These are phyloP conservation scores for Drosophila azteca DNA, from an alignment of 1,140 invertebrate genomes.

Conservation along the genomic window DNA sequence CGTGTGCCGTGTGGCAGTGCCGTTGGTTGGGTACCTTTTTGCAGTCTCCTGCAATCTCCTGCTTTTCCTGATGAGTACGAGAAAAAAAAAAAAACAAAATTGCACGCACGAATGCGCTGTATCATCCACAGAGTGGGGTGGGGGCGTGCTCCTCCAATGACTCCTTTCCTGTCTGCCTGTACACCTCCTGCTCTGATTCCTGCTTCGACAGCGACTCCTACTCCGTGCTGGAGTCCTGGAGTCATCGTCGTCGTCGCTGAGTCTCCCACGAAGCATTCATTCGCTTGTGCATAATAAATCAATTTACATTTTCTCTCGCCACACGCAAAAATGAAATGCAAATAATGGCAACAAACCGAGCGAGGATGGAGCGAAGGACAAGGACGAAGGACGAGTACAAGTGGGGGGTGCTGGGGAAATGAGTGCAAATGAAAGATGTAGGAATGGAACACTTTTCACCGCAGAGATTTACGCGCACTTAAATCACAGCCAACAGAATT, in stretches of 20 bases:
- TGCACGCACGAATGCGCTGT: slow-evolving; percentile 27
- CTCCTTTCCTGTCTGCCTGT: no score
- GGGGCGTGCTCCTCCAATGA: background rate
- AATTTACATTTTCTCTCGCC: slow-evolving; percentile 76
- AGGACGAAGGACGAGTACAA: background rate
- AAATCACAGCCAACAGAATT: slow-evolving; percentile 72
- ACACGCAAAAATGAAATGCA: slow-evolving; percentile 73
- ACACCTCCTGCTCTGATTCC: background rate
- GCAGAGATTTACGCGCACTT: slow-evolving; percentile 75
- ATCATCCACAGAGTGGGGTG: no score
- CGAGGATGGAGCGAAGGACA: background rate
- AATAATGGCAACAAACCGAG: slow-evolving; percentile 65
- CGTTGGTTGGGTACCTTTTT: slow-evolving; percentile 33
- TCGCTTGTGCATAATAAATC: slow-evolving; percentile 77
- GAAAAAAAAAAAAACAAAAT: slow-evolving; percentile 8
- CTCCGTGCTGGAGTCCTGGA: no score
- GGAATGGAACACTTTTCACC: slow-evolving; percentile 60
- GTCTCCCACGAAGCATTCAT: slow-evolving; percentile 54
- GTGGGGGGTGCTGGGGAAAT: background rate
- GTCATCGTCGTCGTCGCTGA: background rate
- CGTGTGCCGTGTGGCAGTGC: slow-evolving; percentile 21
- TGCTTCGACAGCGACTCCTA: slow-evolving; percentile 15
- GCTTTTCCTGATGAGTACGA: slow-evolving; percentile 1
- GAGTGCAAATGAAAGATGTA: slow-evolving; percentile 3
- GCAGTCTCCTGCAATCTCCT: slow-evolving; percentile 9